Conservation (phyloP, 2,888 invertebrate genomes). For the Meliscaeva auricollis region DNA sequence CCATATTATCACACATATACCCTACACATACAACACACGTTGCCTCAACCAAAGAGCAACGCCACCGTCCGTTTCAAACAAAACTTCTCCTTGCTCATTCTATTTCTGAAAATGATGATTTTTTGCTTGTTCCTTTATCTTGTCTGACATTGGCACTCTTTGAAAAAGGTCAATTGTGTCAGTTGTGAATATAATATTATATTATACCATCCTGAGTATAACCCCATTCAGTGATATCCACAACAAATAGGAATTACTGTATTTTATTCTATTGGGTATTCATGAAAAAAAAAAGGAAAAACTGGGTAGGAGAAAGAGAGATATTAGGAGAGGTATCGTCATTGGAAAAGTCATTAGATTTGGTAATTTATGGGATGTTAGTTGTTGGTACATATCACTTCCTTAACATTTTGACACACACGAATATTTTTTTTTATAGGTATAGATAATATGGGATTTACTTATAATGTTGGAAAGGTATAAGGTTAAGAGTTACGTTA, state of each 20-base stretch:
- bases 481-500: not conserved
- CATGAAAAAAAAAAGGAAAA: not conserved
- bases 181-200: not conserved
- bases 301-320: not conserved
- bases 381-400: no score
- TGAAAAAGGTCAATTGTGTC: conserved; percentile 30
- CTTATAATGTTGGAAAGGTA: not conserved
- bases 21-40: not conserved
- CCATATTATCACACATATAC: conserved; percentile 1
- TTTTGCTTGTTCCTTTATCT: conserved; percentile 24
- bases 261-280: conserved; percentile 1
- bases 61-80: no score
- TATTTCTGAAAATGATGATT: not conserved
- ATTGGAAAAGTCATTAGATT: conserved; percentile 19
- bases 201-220: not conserved
- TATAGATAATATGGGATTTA: not conserved
- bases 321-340: not conserved
- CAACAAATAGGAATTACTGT: conserved; percentile 11
- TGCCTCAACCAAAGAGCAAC: not conserved
- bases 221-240: not conserved
- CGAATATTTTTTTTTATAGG: not conserved
- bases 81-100: not conserved
- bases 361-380: conserved; percentile 14
- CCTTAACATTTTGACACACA: conserved; percentile 28
- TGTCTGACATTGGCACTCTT: conserved; percentile 30